Conservation (phyloP, 2,888 invertebrate species). For the Platerodrilus igneus region DNA sequence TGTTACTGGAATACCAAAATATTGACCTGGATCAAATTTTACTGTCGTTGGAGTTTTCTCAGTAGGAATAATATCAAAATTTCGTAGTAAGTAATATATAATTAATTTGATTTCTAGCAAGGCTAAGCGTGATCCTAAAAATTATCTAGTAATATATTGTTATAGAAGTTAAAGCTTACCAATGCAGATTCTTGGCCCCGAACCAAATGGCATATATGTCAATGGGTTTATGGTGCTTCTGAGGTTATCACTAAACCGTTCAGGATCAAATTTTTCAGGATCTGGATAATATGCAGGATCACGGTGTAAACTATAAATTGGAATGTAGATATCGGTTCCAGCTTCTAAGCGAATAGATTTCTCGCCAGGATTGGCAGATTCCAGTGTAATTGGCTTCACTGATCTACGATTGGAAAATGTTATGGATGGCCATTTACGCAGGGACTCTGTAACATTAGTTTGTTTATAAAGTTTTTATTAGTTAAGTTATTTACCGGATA, state of each 20-base stretch:
- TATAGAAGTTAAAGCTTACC: slow-evolving; percentile 30
- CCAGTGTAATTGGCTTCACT: slow-evolving; percentile 45
- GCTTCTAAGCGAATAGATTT: slow-evolving; percentile 17
- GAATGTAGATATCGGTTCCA: slow-evolving; percentile 41
- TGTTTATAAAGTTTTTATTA: neutral
- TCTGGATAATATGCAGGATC: slow-evolving; percentile 54
- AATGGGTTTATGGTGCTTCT: slow-evolving; percentile 50
- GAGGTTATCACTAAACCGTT: slow-evolving; percentile 53
- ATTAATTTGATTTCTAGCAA: slow-evolving; percentile 32
- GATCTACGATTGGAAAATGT: slow-evolving; percentile 50
- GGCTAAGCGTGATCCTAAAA: slow-evolving; percentile 31
- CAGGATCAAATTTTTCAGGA: slow-evolving; percentile 51
- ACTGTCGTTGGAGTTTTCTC: slow-evolving; percentile 33
- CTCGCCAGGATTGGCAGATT: slow-evolving; percentile 4
- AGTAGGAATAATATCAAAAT: slow-evolving; percentile 29
- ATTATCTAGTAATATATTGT: too few relatives aligned
- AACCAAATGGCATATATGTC: slow-evolving; percentile 52
- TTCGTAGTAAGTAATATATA: slow-evolving; percentile 24
- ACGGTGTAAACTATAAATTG: slow-evolving; percentile 51
- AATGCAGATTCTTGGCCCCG: slow-evolving; percentile 42
- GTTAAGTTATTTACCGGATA: slow-evolving; percentile 9
- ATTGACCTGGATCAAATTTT: too few relatives aligned
- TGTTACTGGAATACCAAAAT: too few relatives aligned
- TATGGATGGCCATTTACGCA: slow-evolving; percentile 51
- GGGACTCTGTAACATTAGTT: slow-evolving; percentile 45